Conservation (phyloP, 2,797 vertebrate species). For the Peromyscus attwateri region DNA sequence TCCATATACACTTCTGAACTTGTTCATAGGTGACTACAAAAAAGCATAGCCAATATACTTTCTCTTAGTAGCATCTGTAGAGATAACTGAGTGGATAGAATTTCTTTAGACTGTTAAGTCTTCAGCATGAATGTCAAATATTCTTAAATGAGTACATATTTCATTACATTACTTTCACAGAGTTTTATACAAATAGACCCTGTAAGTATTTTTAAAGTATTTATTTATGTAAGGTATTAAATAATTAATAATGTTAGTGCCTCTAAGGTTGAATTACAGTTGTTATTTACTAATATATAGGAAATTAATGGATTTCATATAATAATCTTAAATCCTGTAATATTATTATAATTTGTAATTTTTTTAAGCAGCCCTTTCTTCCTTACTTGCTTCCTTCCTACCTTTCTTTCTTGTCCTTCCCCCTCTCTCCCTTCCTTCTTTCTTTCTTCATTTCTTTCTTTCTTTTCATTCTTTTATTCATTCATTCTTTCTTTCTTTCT, state of each 20-base stretch:
- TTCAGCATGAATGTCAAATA: background rate
- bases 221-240: background rate
- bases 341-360: background rate
- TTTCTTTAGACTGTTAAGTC: background rate
- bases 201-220: background rate
- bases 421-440: no score
- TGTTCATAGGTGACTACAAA: background rate
- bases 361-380: background rate
- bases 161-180: background rate
- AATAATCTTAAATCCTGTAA: background rate
- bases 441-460: no score
- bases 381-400: no score
- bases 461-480: no score
- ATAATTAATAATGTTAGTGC: no score
- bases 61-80: no score
- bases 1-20: background rate
- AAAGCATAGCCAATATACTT: background rate
- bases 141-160: background rate
- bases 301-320: background rate
- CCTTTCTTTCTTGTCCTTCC: no score
- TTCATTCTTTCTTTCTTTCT: accelerated
- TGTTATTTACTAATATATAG: background rate
- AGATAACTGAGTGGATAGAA: background rate
- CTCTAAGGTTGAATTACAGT: background rate
- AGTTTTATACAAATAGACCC: background rate